Evolutionary conservation across 2,888 invertebrate species (phyloP), one percentile per base, ranked within the genome.

Genomic region (Pseudanteris insignis): DNA sequence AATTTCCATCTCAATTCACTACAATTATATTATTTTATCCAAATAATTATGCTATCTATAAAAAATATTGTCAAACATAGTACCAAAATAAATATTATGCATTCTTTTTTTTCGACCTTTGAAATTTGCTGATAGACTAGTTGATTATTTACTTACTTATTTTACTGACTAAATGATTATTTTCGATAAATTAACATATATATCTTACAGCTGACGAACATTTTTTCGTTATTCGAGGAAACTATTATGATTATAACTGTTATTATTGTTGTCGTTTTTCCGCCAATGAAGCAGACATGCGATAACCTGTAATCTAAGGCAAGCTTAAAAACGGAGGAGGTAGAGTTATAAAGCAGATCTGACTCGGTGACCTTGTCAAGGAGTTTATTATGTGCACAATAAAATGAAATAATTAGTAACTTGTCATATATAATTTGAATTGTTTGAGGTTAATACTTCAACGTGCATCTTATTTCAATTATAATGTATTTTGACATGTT

Each of bases 271-370:
- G 18, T 55, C 29, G 38, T 54, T 46, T 54, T 54, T 47, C 18
- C 15, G 9, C 53, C 41, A 47, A 47, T 40, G 28, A 41, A 34
- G 41, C 41, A 41, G 15, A 36, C 55, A 29, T 14, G 43, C 43
- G 58, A 50, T 44, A 58, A 58, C 48, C 44, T 44, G 58, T 21
- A 58, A 58, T 44, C 50, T 51, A 59, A 58, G 50, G 33, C 40
- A 34, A 29, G 24, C 40, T 51, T 38, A 59, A 46, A 59, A 51
- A 59, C 59, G 8, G 25, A 51, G 41, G 21, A 51, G 34, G 34
- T 47, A 50, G 46, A 47, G 41, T 34, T 46, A 21, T 46, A 51
- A 51, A 59, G 46, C 59, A 59, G 59, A 59, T 36, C 37, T 32
- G 9, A 41, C 46, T 53, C 28, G 51, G 36, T 41, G 51, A 30